phyloP scores from a whole-genome alignment of 2,113 vertebrate genomes.

The Boleophthalmus pectinirostris region DNA sequence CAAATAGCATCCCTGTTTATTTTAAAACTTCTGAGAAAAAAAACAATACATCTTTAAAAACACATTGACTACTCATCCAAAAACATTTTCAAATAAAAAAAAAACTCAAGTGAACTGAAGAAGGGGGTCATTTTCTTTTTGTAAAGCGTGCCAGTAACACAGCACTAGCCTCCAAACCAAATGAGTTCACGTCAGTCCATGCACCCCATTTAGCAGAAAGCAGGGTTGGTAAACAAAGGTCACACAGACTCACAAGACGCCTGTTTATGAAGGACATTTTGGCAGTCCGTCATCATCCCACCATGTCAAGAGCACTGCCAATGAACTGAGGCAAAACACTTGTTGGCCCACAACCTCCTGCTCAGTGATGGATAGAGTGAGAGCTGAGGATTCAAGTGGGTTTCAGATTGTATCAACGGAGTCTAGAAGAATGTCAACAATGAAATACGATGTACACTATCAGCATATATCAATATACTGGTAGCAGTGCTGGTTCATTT shows the following conservation, averaged over 20 bases:
- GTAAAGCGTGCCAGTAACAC: neutral
- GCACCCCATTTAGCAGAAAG: slow-evolving; percentile 38
- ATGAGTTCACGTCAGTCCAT: slow-evolving; percentile 34
- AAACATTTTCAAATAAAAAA: neutral
- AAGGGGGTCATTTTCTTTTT: slow-evolving; percentile 10
- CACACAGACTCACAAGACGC: slow-evolving; percentile 24
- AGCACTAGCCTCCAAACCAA: slow-evolving; percentile 11
- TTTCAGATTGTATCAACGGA: neutral
- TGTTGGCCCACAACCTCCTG: neutral
- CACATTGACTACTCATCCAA: neutral
- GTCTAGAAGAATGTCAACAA: neutral
- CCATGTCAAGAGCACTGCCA: slow-evolving; percentile 12
- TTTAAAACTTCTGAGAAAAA: neutral
- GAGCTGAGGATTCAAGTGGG: neutral
- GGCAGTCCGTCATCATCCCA: slow-evolving; percentile 1
- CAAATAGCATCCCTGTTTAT: neutral
- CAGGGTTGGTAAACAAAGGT: slow-evolving; percentile 40
- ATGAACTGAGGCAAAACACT: slow-evolving; percentile 13
- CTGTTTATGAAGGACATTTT: neutral
- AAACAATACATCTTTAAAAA: neutral
- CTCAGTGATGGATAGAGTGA: neutral
- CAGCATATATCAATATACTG: neutral
- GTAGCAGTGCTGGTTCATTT: neutral
- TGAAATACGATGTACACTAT: neutral
- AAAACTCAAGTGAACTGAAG: neutral